These are phyloP conservation scores for Trialeurodes vaporariorum DNA, from an alignment of 1,140 invertebrate species.

Conservation along the genomic window DNA sequence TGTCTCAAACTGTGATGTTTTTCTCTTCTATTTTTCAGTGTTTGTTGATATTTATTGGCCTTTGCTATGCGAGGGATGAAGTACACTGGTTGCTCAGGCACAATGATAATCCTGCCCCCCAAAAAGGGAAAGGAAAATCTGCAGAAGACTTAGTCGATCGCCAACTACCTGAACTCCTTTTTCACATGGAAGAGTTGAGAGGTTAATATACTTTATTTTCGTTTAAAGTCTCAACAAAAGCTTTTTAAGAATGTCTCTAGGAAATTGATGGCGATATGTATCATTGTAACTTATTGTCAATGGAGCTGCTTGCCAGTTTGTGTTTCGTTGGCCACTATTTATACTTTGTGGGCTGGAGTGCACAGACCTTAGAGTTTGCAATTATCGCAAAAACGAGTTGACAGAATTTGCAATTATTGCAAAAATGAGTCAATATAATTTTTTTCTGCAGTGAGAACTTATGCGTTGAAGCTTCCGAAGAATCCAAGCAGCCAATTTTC, in stretches of 20 bases:
- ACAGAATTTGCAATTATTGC: too few relatives aligned
- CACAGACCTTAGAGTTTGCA: too few relatives aligned
- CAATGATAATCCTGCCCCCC: constrained; percentile 83
- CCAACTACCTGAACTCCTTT: constrained; percentile 91
- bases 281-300: neutral
- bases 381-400: too few relatives aligned
- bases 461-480: too few relatives aligned
- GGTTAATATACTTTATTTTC: too few relatives aligned
- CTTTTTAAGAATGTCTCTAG: neutral
- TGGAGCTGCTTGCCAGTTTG: too few relatives aligned
- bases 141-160: constrained; percentile 84
- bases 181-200: constrained; percentile 95
- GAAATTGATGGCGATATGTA: constrained; percentile 1
- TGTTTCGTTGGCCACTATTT: too few relatives aligned
- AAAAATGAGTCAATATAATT: too few relatives aligned
- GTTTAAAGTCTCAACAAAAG: neutral
- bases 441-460: too few relatives aligned
- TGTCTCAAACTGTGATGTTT: too few relatives aligned
- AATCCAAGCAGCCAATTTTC: too few relatives aligned
- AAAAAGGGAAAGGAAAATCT: constrained; percentile 72
- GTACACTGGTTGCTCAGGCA: constrained; percentile 93
- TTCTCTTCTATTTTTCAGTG: constrained; percentile 53
- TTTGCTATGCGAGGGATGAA: constrained; percentile 92
- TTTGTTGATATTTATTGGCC: constrained; percentile 90
- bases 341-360: too few relatives aligned